Base-by-base conservation (phyloP, 2,113 vertebrate species). In the Eonycteris spelaea region DNA sequence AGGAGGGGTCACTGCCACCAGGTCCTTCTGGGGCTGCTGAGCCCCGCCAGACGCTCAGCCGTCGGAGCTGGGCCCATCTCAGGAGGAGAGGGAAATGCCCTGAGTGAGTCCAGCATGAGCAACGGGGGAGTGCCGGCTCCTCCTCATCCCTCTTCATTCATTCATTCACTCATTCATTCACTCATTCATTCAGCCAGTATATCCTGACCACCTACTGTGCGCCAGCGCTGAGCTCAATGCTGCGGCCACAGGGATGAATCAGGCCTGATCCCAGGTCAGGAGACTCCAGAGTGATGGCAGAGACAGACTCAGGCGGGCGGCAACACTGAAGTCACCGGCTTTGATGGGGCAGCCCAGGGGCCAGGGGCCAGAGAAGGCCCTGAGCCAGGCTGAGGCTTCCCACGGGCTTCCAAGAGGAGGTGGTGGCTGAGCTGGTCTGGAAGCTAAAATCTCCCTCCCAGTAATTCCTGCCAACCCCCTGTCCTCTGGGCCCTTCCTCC, bases 11-110 rank as follows among this genome's bases (percentile, higher is more conserved):
- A 0, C 43, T 13, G 45, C 45, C 45, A 11, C 45, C 0, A 2
- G 94, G 85, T 0, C 83, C 97, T 97, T 89, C 90, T 90, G 85
- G 83, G 86, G 40, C 26, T 91, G 95, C 94, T 82, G 78, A 38
- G 94, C 73, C 90, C 45, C 94, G 79, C 35, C 2, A 87, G 40
- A 43, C 24, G 24, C 55, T 43, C 22, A 3, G 40, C 26, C 19
- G 84, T 53, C 4, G 1, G 14, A 21, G 53, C 16, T 6, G 53
- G 73, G 16, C 21, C 0, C 3, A 0, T 15, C 63, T 6, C 0
- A 19, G 5, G 6, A 24, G 57, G 9, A 18, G 18, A 73, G 55
- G 22, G n/a, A 67, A 45, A 22, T 3, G 3, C 63, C 51, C 86
- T 2, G 15, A 40, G 18, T 15, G 45, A 28, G 43, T 40, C 33